Percentiles rank a stretch among this genome's conserved stretches.
Evolutionary conservation across 1,140 invertebrate genomes (phyloP).

Genomic region (Octopus bimaculoides): DNA sequence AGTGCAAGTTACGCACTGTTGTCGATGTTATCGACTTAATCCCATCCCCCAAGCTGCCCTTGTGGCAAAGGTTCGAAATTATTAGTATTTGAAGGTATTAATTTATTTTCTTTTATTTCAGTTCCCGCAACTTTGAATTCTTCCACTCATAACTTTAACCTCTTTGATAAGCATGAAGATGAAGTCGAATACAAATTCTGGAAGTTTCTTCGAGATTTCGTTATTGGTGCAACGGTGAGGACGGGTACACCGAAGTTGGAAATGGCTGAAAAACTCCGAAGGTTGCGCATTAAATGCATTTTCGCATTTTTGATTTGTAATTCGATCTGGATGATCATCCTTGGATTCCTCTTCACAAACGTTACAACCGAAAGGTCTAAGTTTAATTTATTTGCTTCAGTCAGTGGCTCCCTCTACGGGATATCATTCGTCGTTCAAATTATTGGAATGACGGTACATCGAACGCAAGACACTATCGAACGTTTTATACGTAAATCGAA

Average conservation of each 20-base stretch:
- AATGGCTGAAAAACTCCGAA: constrained; percentile 22
- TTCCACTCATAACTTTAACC: too few relatives aligned
- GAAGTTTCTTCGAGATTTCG: constrained; percentile 17
- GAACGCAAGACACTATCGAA: constrained; percentile 21
- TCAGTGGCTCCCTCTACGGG: constrained; percentile 27
- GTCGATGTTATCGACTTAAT: too few relatives aligned
- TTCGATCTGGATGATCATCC: constrained; percentile 25
- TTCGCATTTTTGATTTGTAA: constrained; percentile 24
- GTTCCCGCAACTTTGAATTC: too few relatives aligned
- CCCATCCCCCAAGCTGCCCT: too few relatives aligned
- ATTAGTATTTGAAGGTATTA: too few relatives aligned
- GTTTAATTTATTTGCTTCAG: constrained; percentile 28
- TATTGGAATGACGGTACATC: constrained; percentile 35
- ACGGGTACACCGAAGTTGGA: constrained; percentile 23
- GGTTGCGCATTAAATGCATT: constrained; percentile 22
- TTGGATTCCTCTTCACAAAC: constrained; percentile 27
- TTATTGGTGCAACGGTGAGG: constrained; percentile 27
- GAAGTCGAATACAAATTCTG: constrained; percentile 29
- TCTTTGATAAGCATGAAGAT: neutral
- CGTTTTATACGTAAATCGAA: constrained; percentile 12
- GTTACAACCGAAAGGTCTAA: constrained; percentile 13
- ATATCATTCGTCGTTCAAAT: constrained; percentile 33
- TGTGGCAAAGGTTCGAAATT: too few relatives aligned
- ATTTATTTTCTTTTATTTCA: too few relatives aligned
- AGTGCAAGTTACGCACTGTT: too few relatives aligned